Percentiles rank a stretch among this genome's conserved stretches.
These are phyloP conservation scores for Hyperoplus immaculatus DNA, from an alignment of 2,797 vertebrate species.

Conservation along the genomic window DNA sequence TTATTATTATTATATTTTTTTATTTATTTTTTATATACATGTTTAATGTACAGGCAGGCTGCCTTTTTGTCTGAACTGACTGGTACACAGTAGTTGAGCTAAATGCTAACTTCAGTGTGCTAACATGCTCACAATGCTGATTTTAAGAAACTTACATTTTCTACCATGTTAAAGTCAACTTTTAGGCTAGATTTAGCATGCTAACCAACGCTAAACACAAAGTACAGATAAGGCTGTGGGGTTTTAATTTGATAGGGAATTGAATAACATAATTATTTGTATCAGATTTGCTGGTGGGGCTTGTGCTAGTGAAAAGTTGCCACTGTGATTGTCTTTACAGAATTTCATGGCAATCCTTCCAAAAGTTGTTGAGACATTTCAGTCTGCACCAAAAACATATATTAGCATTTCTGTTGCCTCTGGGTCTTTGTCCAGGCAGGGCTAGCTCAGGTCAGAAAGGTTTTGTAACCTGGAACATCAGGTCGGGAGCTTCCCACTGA, in stretches of 20 bases:
- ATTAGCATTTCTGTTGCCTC: constrained; percentile 21
- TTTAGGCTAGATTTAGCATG: background rate
- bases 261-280: background rate
- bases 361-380: background rate
- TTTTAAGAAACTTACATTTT: background rate
- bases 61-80: too few species aligned
- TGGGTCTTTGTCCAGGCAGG: constrained; percentile 44
- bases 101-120: background rate
- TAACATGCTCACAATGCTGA: background rate
- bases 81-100: too few species aligned
- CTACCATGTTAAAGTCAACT: too few species aligned
- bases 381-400: constrained; percentile 4
- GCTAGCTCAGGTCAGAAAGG: constrained; percentile 35
- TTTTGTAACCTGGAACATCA: constrained; percentile 51
- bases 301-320: too few species aligned
- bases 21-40: too few species aligned
- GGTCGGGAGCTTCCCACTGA: constrained; percentile 42
- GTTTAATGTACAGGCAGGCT: too few species aligned
- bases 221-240: background rate
- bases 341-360: background rate
- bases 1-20: too few species aligned
- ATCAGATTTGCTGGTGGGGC: background rate
- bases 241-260: too few species aligned
- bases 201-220: background rate
- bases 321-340: background rate